These are phyloP conservation scores for Pollimyrus isidori DNA, from an alignment of 2,113 vertebrate genomes.

Conservation along the genomic window DNA sequence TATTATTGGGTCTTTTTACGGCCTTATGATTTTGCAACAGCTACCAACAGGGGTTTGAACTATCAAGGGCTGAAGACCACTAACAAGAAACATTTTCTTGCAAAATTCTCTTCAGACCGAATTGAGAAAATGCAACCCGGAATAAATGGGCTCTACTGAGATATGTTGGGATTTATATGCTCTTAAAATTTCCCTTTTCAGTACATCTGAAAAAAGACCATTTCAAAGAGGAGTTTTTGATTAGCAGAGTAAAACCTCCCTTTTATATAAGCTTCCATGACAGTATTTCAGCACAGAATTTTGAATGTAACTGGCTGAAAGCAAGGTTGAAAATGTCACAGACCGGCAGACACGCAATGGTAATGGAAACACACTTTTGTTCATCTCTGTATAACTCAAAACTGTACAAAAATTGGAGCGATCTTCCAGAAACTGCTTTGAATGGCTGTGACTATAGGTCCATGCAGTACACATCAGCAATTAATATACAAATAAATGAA, in stretches of 20 bases:
- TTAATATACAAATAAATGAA: slow-evolving; percentile 39
- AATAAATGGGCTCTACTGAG: neutral
- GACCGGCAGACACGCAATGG: neutral
- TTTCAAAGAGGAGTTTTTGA: neutral
- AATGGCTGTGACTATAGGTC: slow-evolving; percentile 5
- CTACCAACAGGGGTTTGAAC: neutral
- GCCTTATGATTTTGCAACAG: neutral
- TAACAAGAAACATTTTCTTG: neutral
- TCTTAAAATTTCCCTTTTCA: neutral
- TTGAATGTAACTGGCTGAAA: neutral
- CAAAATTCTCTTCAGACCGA: neutral
- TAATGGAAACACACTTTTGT: neutral
- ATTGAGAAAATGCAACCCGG: neutral
- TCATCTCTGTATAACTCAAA: neutral
- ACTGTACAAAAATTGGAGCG: neutral
- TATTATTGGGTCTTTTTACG: neutral
- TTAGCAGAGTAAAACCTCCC: neutral
- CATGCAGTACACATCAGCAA: slow-evolving; percentile 52
- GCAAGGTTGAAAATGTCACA: neutral
- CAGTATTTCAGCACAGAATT: neutral
- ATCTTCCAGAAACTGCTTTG: neutral
- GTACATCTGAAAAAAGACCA: neutral
- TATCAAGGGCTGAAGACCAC: neutral
- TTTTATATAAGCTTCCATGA: neutral
- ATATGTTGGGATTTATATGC: neutral